phyloP scores from a whole-genome alignment of 2,113 vertebrate species.

The Thalassoma bifasciatum region DNA sequence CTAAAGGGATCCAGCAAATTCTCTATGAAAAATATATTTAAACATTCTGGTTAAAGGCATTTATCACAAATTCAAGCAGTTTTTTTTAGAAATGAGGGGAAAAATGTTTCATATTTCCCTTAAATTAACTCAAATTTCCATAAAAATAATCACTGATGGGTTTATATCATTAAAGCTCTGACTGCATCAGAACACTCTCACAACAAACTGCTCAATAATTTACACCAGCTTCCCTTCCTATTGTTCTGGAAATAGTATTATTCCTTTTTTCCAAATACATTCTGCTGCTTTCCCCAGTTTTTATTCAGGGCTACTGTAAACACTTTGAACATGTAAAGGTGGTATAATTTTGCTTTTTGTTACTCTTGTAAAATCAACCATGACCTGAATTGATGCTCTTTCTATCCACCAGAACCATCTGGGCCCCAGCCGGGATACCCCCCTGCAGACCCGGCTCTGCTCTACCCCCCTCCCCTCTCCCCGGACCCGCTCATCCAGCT shows the following conservation, averaged over 20 bases:
- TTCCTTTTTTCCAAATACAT: neutral
- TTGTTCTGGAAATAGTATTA: neutral
- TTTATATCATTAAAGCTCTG: too few species aligned
- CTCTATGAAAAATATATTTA: too few species aligned
- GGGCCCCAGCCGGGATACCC: neutral
- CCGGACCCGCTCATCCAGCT: conserved; percentile 52
- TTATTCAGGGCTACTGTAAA: too few species aligned
- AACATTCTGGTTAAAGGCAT: neutral
- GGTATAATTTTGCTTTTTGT: too few species aligned
- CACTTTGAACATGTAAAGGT: too few species aligned
- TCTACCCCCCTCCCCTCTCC: conserved; percentile 44
- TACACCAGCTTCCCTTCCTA: neutral
- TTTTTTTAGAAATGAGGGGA: too few species aligned
- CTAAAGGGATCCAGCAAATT: neutral
- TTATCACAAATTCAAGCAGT: neutral
- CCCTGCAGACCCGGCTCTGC: conserved; percentile 23
- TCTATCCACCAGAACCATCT: conserved; percentile 23
- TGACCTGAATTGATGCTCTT: neutral
- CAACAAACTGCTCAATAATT: too few species aligned
- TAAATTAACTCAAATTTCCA: neutral
- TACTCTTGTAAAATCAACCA: neutral
- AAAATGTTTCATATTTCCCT: neutral
- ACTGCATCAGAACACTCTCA: too few species aligned
- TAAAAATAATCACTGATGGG: too few species aligned
- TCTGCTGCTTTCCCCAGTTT: neutral